These are phyloP conservation scores for Metopia argyrocephala DNA, from an alignment of 2,888 invertebrate genomes.

Conservation along the genomic window DNA sequence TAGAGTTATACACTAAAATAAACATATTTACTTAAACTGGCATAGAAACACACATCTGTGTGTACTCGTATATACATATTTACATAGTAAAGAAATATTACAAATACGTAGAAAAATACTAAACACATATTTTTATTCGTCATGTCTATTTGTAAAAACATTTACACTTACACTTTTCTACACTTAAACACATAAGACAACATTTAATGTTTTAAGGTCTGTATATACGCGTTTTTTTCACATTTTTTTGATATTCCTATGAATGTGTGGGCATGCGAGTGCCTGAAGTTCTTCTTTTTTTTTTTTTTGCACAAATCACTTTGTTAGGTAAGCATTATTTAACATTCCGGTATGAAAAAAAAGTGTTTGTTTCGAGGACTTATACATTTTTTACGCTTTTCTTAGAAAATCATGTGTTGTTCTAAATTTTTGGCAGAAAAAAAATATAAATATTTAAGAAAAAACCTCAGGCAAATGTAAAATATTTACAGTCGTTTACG, in stretches of 20 bases:
- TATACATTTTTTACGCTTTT: neutral
- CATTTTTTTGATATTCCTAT: constrained; percentile 16
- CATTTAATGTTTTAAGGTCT: constrained; percentile 15
- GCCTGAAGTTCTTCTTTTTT: constrained; percentile 14
- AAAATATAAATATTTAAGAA: neutral
- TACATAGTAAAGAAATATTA: neutral
- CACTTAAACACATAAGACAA: neutral
- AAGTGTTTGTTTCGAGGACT: neutral
- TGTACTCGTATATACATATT: neutral
- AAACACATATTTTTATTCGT: constrained; percentile 23
- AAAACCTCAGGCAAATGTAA: neutral
- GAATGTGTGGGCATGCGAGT: neutral
- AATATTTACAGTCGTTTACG: constrained; percentile 17
- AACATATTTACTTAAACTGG: neutral
- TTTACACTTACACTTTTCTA: neutral
- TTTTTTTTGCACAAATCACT: constrained; percentile 43
- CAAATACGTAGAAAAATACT: neutral
- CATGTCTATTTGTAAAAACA: constrained; percentile 11
- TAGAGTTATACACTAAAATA: neutral
- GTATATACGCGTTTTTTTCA: constrained; percentile 38
- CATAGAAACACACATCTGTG: neutral
- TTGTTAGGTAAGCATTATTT: constrained; percentile 56
- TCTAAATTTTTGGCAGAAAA: neutral
- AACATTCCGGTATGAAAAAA: constrained; percentile 33
- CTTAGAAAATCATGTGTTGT: constrained; percentile 13